Base-by-base conservation (phyloP, 2,797 vertebrate species). In the Leptoclinus maculatus region DNA sequence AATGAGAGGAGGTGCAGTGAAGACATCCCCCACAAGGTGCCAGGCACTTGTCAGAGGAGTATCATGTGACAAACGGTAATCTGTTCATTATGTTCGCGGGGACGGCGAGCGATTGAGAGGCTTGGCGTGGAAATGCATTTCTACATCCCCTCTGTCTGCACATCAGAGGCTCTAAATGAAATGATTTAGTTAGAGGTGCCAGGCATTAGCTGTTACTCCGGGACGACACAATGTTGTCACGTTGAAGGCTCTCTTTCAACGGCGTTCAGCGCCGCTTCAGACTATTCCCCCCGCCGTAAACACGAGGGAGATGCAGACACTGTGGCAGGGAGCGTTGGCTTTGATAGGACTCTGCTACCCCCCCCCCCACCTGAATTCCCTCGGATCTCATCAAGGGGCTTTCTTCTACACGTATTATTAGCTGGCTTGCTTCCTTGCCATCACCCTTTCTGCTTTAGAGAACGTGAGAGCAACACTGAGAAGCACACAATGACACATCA, bases 131-230 rank as follows among this genome's bases (percentile, higher is more conserved):
- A 91, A 93, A 90, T 87, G 86, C 85, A 82, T 89, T 89, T 77
- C 29, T 67, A 62, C 86, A 82, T 92, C 79, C 78, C 65, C 76
- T 80, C 83, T 81, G 78, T 87, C 83, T 86, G 79, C 86, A 86
- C 86, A 90, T 95, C 90, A 92, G 85, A 92, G 90, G 78, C 83
- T 88, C 68, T 74, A 89, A 95, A 91, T 91, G 72, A 92, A 94
- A 93, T 89, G 81, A 90, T 93, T 94, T 90, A 77, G 84, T 86
- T 62, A 19, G 77, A 88, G 84, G 85, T 85, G 85, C 86, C 86
- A 91, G 83, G 84, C 84, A 79, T 90, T 84, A 74, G 83, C 88
- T 83, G 83, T 76, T 89, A 87, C 89, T 88, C 78, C 53, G 83
- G 86, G 88, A 90, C 83, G 29, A 64, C 59, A 32, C 83, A 80